These are phyloP conservation scores for Actinopyga echinites DNA, from an alignment of 53 echinoderm and acorn worm genomes.

Conservation along the genomic window DNA sequence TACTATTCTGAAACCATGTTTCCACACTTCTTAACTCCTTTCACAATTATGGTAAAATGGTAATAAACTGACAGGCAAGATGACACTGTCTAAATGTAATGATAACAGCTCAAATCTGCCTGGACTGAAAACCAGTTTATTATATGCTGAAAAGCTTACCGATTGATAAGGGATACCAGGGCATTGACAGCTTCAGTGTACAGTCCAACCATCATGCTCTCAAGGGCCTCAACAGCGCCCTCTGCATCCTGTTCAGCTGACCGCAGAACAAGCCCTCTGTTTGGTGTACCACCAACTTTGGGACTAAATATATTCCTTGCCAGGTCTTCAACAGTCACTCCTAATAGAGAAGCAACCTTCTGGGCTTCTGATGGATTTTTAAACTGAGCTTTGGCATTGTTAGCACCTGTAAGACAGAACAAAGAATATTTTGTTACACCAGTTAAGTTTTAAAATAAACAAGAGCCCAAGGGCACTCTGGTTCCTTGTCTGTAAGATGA, in stretches of 20 bases:
- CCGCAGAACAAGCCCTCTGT: slow-evolving; percentile 46
- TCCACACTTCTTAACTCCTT: too few species aligned
- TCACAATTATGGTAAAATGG: too few species aligned
- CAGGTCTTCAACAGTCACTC: slow-evolving; percentile 76
- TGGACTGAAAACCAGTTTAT: too few species aligned
- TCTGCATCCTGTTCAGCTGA: slow-evolving; percentile 48
- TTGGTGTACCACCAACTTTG: slow-evolving; percentile 61
- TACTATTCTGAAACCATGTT: too few species aligned
- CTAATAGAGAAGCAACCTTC: slow-evolving; percentile 80
- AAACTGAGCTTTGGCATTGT: slow-evolving; percentile 86
- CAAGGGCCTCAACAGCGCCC: slow-evolving; percentile 69
- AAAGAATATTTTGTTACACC: too few species aligned
- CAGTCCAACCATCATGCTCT: slow-evolving; percentile 92
- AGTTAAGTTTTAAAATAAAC: too few species aligned
- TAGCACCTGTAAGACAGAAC: slow-evolving; percentile 50
- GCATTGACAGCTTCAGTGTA: slow-evolving; percentile 94
- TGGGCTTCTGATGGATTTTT: slow-evolving; percentile 85
- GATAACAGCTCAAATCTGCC: too few species aligned
- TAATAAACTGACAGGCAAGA: not conserved
- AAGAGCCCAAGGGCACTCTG: too few species aligned
- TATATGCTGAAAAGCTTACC: slow-evolving; percentile 36
- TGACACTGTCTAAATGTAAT: too few species aligned
- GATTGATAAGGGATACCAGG: slow-evolving; percentile 84
- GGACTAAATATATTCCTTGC: slow-evolving; percentile 87
- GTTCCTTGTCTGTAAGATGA: too few species aligned